These are phyloP conservation scores for Semibalanus balanoides DNA, from an alignment of 1,140 invertebrate genomes.

Conservation along the genomic window DNA sequence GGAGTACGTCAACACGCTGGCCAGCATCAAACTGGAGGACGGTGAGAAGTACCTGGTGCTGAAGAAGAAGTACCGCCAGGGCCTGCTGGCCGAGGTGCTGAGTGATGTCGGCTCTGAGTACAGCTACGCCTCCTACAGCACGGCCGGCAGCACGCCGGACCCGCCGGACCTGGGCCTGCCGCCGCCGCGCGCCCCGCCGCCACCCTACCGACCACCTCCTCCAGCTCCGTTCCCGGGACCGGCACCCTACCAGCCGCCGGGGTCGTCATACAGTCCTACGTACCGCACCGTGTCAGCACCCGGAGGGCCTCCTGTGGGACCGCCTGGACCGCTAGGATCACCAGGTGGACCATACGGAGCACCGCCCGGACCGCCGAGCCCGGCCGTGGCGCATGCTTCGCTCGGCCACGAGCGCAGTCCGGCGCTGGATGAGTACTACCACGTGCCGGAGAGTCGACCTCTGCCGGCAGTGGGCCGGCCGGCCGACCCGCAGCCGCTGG, in stretches of 20 bases:
- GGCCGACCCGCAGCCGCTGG: slow-evolving; percentile 12
- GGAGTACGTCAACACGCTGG: slow-evolving; percentile 74
- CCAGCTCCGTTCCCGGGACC: slow-evolving; percentile 14
- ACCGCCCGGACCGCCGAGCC: too few relatives aligned
- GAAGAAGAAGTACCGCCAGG: slow-evolving; percentile 50
- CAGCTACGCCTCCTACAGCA: slow-evolving; percentile 7
- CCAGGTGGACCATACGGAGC: too few relatives aligned
- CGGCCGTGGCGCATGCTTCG: too few relatives aligned
- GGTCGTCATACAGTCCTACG: background rate
- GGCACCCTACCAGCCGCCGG: slow-evolving; percentile 7
- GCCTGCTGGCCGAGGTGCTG: slow-evolving; percentile 16
- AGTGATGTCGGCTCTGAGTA: slow-evolving; percentile 10
- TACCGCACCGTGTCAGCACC: background rate
- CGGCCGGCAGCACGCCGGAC: slow-evolving; percentile 13
- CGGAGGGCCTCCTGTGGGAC: too few relatives aligned
- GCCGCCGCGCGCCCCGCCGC: slow-evolving; percentile 19
- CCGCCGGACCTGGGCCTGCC: slow-evolving; percentile 10
- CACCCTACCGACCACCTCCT: slow-evolving; percentile 17
- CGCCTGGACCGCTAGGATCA: too few relatives aligned
- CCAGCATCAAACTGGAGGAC: slow-evolving; percentile 51
- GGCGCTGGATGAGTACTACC: background rate
- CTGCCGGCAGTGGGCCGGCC: too few relatives aligned
- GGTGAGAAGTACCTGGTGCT: slow-evolving; percentile 70
- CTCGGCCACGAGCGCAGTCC: background rate
- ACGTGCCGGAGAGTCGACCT: background rate